These are phyloP conservation scores for Caenorhabditis japonica DNA, from an alignment of 2,888 invertebrate species.

Conservation along the genomic window DNA sequence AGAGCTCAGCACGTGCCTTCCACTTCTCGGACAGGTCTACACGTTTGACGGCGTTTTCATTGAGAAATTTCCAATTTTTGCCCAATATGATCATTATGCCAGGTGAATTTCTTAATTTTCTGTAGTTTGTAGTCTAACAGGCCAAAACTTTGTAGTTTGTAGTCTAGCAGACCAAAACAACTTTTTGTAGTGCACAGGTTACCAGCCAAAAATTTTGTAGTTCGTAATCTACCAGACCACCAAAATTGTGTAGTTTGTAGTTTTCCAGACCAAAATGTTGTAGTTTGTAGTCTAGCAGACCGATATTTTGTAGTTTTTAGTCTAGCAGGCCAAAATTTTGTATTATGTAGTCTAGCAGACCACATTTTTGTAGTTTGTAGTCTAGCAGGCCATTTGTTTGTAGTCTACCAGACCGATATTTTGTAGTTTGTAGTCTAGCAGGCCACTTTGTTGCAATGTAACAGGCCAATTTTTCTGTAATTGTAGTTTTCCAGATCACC, in stretches of 20 bases:
- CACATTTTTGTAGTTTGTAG: background rate
- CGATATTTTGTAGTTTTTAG: too few relatives aligned
- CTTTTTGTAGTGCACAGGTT: too few relatives aligned
- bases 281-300: too few relatives aligned
- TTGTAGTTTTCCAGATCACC: background rate
- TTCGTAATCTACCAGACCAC: too few relatives aligned
- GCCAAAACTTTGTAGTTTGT: background rate
- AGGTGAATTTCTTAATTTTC: background rate
- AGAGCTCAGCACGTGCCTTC: slow-evolving; percentile 17
- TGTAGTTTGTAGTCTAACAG: background rate
- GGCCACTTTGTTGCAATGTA: background rate
- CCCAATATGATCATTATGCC: slow-evolving; percentile 41
- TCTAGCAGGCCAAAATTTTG: too few relatives aligned
- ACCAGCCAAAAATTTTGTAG: too few relatives aligned
- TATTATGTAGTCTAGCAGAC: too few relatives aligned
- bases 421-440: background rate
- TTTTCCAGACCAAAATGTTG: too few relatives aligned
- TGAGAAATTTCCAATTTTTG: slow-evolving; percentile 27
- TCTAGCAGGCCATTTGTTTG: background rate
- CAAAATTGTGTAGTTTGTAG: too few relatives aligned
- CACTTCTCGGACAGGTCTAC: slow-evolving; percentile 49
- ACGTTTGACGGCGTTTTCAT: slow-evolving; percentile 46
- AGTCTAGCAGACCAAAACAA: background rate
- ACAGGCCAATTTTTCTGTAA: background rate
- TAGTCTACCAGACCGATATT: background rate